Base-by-base conservation (phyloP, 2,888 invertebrate genomes). In the Tiliacea aurago region DNA sequence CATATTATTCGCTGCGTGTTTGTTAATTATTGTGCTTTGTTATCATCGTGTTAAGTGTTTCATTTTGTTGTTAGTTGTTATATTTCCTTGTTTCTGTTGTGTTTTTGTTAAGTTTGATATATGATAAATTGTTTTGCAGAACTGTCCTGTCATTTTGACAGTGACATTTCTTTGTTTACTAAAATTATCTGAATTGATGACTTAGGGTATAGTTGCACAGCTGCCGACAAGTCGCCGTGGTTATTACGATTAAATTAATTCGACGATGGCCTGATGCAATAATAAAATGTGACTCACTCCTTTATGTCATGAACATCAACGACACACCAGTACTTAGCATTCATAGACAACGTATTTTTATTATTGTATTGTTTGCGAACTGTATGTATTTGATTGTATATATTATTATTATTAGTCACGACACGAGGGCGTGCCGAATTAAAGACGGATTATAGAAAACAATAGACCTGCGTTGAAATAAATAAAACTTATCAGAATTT, bases 141-240 rank as follows among this genome's bases (percentile, higher is more conserved):
- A n/a, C n/a, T n/a, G n/a, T n/a, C n/a, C n/a, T n/a, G n/a, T n/a
- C n/a, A n/a, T n/a, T n/a, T n/a, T n/a, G n/a, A n/a, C n/a, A n/a
- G n/a, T n/a, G n/a, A n/a, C n/a, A n/a, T n/a, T n/a, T n/a, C n/a
- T n/a, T n/a, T n/a, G n/a, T n/a, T n/a, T n/a, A n/a, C n/a, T n/a
- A n/a, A n/a, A n/a, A n/a, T n/a, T n/a, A n/a, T n/a, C n/a, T n/a
- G n/a, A n/a, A n/a, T n/a, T n/a, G n/a, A n/a, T n/a, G n/a, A n/a
- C n/a, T n/a, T n/a, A n/a, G n/a, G n/a, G n/a, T n/a, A 91, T 91
- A 91, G 91, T 93, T 92, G 91, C 91, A 92, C 94, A 94, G 94
- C 93, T 94, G 94, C 90, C 90, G 75, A 68, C 76, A 78, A 82
- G 88, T 85, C 87, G 87, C 81, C 83, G 80, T 73, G 62, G 84